Percentiles rank a stretch among this genome's conserved stretches.
These are phyloP conservation scores for Cremastinae sp. DNA, from an alignment of 2,888 invertebrate genomes.

Conservation along the genomic window DNA sequence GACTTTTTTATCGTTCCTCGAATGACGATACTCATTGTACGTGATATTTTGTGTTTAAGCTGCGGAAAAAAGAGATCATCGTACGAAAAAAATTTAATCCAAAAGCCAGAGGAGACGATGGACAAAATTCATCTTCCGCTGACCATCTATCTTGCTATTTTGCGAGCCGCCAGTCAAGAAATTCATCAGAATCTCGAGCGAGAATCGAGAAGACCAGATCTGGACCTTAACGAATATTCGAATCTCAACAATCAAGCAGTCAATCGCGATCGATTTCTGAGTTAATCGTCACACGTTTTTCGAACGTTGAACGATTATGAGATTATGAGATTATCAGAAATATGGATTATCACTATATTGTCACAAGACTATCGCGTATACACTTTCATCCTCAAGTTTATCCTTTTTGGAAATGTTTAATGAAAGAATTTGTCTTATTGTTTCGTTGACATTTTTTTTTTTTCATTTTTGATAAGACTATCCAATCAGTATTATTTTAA, in stretches of 20 bases:
- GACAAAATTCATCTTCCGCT: slow-evolving; percentile 65
- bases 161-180: slow-evolving; percentile 66
- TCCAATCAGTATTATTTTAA: not conserved
- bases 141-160: slow-evolving; percentile 69
- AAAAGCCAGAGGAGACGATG: slow-evolving; percentile 40
- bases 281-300: slow-evolving; percentile 53
- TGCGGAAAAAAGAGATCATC: slow-evolving; percentile 73
- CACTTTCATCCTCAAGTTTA: too few species aligned
- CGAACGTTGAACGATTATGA: not conserved
- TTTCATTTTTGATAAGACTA: too few species aligned
- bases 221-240: slow-evolving; percentile 20
- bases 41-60: slow-evolving; percentile 61
- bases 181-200: slow-evolving; percentile 62
- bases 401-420: too few species aligned
- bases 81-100: slow-evolving; percentile 51
- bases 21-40: not conserved
- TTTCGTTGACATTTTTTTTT: too few species aligned
- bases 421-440: too few species aligned
- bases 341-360: slow-evolving; percentile 3
- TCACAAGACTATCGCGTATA: too few species aligned
- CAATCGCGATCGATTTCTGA: slow-evolving; percentile 57
- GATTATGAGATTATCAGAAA: slow-evolving; percentile 18
- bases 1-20: not conserved
- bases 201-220: slow-evolving; percentile 47
- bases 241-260: slow-evolving; percentile 47